Conservation (phyloP, 2,888 invertebrate genomes). For the Cecidostiba fungosa region DNA sequence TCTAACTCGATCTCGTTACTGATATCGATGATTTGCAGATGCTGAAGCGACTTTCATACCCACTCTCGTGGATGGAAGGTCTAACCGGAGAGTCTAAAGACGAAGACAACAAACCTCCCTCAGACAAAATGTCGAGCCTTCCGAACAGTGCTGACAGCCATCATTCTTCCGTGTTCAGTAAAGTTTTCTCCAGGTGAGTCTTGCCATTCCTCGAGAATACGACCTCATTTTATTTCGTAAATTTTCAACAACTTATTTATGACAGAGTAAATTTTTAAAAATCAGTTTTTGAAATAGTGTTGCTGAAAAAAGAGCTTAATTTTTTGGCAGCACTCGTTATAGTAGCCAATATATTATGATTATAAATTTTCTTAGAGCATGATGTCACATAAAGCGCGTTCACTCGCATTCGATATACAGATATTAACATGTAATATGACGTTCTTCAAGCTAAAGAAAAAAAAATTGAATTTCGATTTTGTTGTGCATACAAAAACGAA, state of each 20-base stretch:
- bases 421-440: conserved; percentile 19
- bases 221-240: conserved; percentile 34
- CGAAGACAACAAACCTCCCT: conserved; percentile 82
- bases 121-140: conserved; percentile 82
- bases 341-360: conserved; percentile 32
- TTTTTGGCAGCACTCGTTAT: conserved; percentile 47
- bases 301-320: conserved; percentile 46
- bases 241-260: conserved; percentile 33
- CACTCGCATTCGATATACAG: conserved; percentile 45
- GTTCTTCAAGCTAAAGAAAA: conserved; percentile 29
- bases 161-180: conserved; percentile 91
- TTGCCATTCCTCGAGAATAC: neutral
- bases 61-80: conserved; percentile 95
- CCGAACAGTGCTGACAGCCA: conserved; percentile 85
- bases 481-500: conserved; percentile 28
- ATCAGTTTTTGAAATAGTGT: conserved; percentile 42
- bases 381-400: conserved; percentile 48
- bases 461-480: conserved; percentile 28
- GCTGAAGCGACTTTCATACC: conserved; percentile 95
- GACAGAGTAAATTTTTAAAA: conserved; percentile 25
- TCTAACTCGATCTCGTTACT: conserved; percentile 15
- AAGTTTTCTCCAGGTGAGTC: conserved; percentile 93
- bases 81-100: conserved; percentile 88
- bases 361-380: conserved; percentile 55
- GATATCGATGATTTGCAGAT: conserved; percentile 82